Conservation (phyloP, 2,797 vertebrate genomes). For the Falco novaeseelandiae region DNA sequence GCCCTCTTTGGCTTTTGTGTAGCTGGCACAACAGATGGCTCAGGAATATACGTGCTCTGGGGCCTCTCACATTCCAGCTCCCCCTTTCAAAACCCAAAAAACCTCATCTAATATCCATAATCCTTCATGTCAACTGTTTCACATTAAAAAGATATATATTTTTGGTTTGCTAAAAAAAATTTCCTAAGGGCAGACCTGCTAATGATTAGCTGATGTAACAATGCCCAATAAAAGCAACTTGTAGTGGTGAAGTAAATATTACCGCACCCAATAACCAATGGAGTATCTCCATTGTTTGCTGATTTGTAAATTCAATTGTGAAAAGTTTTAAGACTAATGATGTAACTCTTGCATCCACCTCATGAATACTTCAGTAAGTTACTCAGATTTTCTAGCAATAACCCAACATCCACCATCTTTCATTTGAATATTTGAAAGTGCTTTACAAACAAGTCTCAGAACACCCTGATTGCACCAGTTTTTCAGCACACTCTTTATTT, state of each 20-base stretch:
- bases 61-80: constrained; percentile 25
- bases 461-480: not conserved
- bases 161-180: constrained; percentile 54
- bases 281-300: constrained; percentile 34
- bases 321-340: not conserved
- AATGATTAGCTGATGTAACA: constrained; percentile 57
- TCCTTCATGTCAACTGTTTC: constrained; percentile 50
- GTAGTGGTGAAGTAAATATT: constrained; percentile 30
- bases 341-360: not conserved
- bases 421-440: not conserved
- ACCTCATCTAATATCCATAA: constrained; percentile 34
- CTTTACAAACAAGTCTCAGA: not conserved
- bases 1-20: not conserved
- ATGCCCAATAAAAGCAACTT: constrained; percentile 40
- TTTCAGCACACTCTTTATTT: not conserved
- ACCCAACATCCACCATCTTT: not conserved
- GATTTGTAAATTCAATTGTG: constrained; percentile 14
- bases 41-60: not conserved
- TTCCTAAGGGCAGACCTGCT: constrained; percentile 61
- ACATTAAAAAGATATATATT: constrained; percentile 53
- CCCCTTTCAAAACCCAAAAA: constrained; percentile 10
- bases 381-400: not conserved
- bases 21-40: constrained; percentile 24
- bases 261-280: not conserved
- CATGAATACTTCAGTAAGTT: not conserved